Percentiles rank a stretch among this genome's conserved stretches.
Conservation (phyloP, 2,797 vertebrate genomes). For the Carduelis carduelis region DNA sequence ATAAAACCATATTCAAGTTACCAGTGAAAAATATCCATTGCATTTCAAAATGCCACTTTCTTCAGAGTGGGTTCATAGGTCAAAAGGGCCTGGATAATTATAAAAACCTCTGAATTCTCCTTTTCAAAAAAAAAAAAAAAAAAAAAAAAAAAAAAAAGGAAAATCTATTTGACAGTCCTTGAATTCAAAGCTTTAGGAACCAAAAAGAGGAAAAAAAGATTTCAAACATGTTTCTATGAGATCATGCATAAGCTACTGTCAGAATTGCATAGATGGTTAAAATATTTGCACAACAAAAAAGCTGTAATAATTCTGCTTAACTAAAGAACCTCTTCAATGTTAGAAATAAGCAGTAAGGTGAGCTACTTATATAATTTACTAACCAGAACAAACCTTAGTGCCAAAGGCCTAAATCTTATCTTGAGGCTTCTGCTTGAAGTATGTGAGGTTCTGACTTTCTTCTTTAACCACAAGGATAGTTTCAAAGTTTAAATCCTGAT, state of each 20-base stretch:
- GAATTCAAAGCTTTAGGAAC: neutral
- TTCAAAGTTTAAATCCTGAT: neutral
- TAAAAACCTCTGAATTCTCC: neutral
- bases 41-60: neutral
- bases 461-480: constrained; percentile 8
- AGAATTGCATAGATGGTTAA: neutral
- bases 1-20: neutral
- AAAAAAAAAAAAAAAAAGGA: neutral
- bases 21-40: neutral
- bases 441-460: neutral
- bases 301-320: neutral
- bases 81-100: neutral
- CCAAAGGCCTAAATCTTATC: neutral
- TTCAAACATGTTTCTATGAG: neutral
- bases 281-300: neutral
- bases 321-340: neutral
- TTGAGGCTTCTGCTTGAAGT: neutral
- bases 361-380: neutral
- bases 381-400: neutral
- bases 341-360: neutral
- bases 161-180: neutral
- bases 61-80: neutral
- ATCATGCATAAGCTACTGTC: neutral
- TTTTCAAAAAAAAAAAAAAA: neutral
- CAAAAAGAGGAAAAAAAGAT: neutral